Percentiles rank a stretch among this genome's conserved stretches.
Conservation (phyloP, 2,797 vertebrate genomes). For the Australoheros facetus region DNA sequence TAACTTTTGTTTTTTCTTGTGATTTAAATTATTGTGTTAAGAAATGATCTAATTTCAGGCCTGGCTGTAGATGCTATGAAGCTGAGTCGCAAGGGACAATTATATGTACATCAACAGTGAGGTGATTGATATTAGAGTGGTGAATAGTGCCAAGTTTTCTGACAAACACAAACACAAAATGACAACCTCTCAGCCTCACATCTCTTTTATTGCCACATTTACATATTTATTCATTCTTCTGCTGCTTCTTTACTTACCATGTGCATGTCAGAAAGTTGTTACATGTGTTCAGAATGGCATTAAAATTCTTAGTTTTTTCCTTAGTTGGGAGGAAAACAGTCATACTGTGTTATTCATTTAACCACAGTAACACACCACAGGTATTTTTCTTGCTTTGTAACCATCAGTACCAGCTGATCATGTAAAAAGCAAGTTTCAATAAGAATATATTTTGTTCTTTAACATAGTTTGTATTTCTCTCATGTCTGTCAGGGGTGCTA, state of each 20-base stretch:
- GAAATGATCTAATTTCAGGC: background rate
- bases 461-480: background rate
- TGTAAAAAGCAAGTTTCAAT: background rate
- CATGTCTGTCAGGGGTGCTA: background rate
- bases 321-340: conserved; percentile 19
- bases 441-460: background rate
- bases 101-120: background rate
- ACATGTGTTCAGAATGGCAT: background rate
- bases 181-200: background rate
- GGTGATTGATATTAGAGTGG: no score
- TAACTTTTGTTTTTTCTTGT: background rate
- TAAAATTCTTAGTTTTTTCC: conserved; percentile 23
- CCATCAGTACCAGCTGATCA: background rate
- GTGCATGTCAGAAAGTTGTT: conserved; percentile 4
- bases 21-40: background rate
- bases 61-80: background rate
- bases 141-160: background rate
- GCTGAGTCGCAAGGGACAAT: background rate
- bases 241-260: no score
- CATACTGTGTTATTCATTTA: background rate
- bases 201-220: background rate
- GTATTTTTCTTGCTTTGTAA: conserved; percentile 18
- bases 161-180: background rate
- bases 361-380: conserved; percentile 31
- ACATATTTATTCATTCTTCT: no score